Percentiles rank a stretch among this genome's conserved stretches.
Evolutionary conservation across 2,113 vertebrate species (phyloP).

Genomic region (Sula dactylatra): DNA sequence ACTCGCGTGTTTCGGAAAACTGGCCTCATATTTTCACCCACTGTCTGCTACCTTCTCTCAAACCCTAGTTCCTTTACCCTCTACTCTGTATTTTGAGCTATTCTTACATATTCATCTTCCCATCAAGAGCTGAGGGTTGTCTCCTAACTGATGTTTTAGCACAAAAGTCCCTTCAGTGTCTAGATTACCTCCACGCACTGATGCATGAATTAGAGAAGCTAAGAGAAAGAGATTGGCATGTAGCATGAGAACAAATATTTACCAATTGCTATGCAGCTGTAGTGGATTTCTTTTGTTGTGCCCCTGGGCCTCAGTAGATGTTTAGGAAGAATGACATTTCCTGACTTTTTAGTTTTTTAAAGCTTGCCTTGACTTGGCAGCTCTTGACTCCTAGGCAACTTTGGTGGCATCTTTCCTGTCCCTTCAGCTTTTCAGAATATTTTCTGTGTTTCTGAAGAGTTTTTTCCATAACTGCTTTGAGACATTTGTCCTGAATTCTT

Average conservation of each 20-base stretch:
- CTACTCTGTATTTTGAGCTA: not conserved
- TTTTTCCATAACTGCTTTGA: not conserved
- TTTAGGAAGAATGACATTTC: slow-evolving; percentile 38
- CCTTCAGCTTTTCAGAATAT: not conserved
- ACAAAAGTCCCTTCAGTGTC: not conserved
- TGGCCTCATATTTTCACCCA: not conserved
- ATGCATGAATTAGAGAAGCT: not conserved
- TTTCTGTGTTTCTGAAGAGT: not conserved
- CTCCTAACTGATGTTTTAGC: not conserved
- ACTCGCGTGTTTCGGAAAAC: rapidly evolving
- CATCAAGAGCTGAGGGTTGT: not conserved
- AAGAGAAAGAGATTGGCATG: not conserved
- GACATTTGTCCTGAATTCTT: not conserved
- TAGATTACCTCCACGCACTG: not conserved
- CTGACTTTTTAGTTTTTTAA: slow-evolving; percentile 2
- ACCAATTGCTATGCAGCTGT: not conserved
- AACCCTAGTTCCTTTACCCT: not conserved
- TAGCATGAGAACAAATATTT: slow-evolving; percentile 16
- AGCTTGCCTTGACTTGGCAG: slow-evolving; percentile 25
- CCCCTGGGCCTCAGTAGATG: slow-evolving; percentile 17
- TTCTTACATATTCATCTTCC: not conserved
- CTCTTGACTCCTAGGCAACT: slow-evolving; percentile 46
- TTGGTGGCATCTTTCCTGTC: slow-evolving; percentile 14
- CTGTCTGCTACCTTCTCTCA: not conserved
- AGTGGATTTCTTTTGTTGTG: slow-evolving; percentile 40